A percentile compares a stretch with the other conserved stretches of the same genome.
These are phyloP conservation scores for Bombus pyrosoma DNA, from an alignment of 1,140 invertebrate species.

Conservation along the genomic window DNA sequence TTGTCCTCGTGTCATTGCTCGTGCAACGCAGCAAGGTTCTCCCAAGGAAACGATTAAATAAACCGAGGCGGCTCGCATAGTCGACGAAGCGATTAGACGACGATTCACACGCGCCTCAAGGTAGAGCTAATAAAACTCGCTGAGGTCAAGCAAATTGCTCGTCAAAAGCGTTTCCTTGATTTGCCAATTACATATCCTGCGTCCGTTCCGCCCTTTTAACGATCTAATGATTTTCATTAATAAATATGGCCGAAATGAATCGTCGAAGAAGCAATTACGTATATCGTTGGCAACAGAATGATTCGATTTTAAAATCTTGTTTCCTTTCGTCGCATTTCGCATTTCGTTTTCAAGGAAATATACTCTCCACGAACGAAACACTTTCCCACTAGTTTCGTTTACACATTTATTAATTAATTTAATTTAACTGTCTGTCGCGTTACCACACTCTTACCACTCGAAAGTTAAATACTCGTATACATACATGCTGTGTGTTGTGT, in stretches of 20 bases:
- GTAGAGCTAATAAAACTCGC: conserved; percentile 67
- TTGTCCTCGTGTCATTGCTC: conserved; percentile 15
- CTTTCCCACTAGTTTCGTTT: background rate
- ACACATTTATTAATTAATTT: background rate
- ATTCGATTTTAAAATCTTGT: background rate
- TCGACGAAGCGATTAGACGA: conserved; percentile 65
- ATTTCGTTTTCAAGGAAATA: background rate
- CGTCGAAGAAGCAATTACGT: background rate
- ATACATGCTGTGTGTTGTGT: too few species aligned
- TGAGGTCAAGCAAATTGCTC: conserved; percentile 64
- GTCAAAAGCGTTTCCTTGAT: conserved; percentile 20
- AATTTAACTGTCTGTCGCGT: background rate
- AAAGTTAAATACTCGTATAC: too few species aligned
- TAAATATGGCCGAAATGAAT: background rate
- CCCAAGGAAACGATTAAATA: conserved; percentile 59
- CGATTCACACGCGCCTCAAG: conserved; percentile 67
- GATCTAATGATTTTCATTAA: background rate
- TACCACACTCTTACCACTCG: too few species aligned
- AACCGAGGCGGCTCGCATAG: conserved; percentile 63
- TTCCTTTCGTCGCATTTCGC: background rate
- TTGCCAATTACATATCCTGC: background rate
- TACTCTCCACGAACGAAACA: background rate
- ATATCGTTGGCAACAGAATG: background rate
- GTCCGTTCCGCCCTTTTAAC: background rate
- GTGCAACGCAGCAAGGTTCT: conserved; percentile 18